These are phyloP conservation scores for Neoniphon sammara DNA, from an alignment of 2,797 vertebrate species.

Conservation along the genomic window DNA sequence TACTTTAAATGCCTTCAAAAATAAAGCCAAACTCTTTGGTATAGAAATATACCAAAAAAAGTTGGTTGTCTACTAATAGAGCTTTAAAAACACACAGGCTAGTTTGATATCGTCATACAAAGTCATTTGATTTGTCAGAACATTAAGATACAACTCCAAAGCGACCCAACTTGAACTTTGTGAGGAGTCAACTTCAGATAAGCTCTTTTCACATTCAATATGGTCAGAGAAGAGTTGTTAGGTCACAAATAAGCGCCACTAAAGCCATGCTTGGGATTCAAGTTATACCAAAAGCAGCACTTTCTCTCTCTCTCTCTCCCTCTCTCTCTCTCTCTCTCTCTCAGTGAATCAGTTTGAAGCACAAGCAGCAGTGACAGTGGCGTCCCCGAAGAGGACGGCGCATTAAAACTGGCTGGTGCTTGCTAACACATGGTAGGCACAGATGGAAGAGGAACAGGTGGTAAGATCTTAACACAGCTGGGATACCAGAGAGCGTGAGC, in stretches of 20 bases:
- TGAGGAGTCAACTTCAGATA: conserved; percentile 86
- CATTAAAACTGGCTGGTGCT: conserved; percentile 56
- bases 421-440: conserved; percentile 68
- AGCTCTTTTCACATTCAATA: conserved; percentile 96
- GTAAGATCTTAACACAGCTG: conserved; percentile 46
- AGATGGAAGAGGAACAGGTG: conserved; percentile 68
- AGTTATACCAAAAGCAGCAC: conserved; percentile 77
- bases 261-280: conserved; percentile 77
- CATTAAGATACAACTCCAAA: conserved; percentile 87
- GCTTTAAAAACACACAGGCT: conserved; percentile 67
- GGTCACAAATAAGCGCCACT: conserved; percentile 75
- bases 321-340: conserved; percentile 21
- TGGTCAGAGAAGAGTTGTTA: conserved; percentile 88
- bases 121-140: conserved; percentile 95
- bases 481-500: conserved; percentile 36
- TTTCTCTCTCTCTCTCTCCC: conserved; percentile 38
- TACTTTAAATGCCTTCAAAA: conserved; percentile 72
- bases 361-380: conserved; percentile 44
- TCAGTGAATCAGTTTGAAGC: conserved; percentile 46
- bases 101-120: conserved; percentile 81
- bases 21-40: conserved; percentile 80
- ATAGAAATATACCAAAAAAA: conserved; percentile 73
- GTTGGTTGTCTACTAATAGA: conserved; percentile 71
- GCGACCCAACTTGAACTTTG: conserved; percentile 70
- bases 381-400: conserved; percentile 20